Percentiles rank a stretch among this genome's conserved stretches.
Conservation (phyloP, 2,113 vertebrate genomes). For the Pleuronectes platessa region DNA sequence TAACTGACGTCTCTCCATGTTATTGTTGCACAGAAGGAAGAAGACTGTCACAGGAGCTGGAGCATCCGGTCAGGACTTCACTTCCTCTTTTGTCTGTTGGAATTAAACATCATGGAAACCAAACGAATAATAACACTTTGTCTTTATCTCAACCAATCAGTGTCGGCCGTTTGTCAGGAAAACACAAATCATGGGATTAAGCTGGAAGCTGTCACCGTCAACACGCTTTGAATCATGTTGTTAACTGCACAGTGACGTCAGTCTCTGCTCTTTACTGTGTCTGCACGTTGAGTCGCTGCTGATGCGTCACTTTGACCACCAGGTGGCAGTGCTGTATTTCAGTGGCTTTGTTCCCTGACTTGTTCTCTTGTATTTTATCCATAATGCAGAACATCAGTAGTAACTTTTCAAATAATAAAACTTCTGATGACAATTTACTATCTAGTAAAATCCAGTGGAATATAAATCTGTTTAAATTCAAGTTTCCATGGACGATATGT, state of each 20-base stretch:
- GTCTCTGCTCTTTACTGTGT: constrained; percentile 18
- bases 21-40: background rate
- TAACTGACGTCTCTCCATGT: background rate
- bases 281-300: background rate
- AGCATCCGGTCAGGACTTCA: background rate
- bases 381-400: constrained; percentile 46
- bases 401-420: constrained; percentile 42
- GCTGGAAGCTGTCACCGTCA: background rate
- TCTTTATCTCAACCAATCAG: background rate
- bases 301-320: constrained; percentile 30
- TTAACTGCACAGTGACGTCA: background rate
- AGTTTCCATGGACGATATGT: constrained; percentile 35
- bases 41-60: background rate
- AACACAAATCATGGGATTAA: constrained; percentile 19
- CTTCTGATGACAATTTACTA: constrained; percentile 20
- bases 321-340: constrained; percentile 60
- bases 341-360: constrained; percentile 17
- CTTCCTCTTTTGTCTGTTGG: background rate
- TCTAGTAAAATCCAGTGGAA: constrained; percentile 7
- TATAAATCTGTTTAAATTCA: constrained; percentile 47
- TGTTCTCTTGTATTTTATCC: background rate
- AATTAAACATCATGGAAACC: background rate
- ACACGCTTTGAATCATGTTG: background rate
- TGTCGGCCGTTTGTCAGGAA: background rate
- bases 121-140: background rate